These are phyloP conservation scores for Phyllotis vaccarum DNA, from an alignment of 2,797 vertebrate genomes.

Conservation along the genomic window DNA sequence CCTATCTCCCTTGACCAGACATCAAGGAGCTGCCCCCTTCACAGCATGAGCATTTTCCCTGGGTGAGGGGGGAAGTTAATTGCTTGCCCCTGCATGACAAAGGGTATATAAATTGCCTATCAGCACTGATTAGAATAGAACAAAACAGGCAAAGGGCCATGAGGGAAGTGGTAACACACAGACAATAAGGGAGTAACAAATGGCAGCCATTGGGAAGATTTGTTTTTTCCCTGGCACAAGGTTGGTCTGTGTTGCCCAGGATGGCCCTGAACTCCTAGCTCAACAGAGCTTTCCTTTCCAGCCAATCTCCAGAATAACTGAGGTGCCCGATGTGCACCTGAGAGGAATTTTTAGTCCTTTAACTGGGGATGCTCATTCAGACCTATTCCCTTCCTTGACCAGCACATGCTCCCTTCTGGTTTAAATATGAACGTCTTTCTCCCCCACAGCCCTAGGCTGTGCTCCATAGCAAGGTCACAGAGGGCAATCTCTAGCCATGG, in stretches of 20 bases:
- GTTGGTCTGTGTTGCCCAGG: no score
- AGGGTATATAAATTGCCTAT: slow-evolving; percentile 52
- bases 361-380: background rate
- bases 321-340: background rate
- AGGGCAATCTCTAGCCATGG: background rate
- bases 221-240: background rate
- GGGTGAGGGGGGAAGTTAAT: slow-evolving; percentile 44
- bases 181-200: background rate
- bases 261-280: background rate
- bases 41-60: background rate
- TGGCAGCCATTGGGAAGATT: background rate
- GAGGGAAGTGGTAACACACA: accelerated
- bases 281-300: background rate
- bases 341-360: background rate
- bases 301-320: background rate
- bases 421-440: accelerated
- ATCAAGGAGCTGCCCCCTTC: background rate
- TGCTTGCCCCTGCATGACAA: slow-evolving; percentile 60
- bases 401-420: background rate
- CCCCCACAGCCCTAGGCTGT: background rate
- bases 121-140: slow-evolving; percentile 35
- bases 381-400: accelerated
- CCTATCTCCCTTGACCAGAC: background rate
- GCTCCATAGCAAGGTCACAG: background rate
- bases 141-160: background rate